Evolutionary conservation across 2,113 vertebrate species (phyloP), one percentile per base, ranked within the genome.

Genomic region (Phodopus roborovskii): DNA sequence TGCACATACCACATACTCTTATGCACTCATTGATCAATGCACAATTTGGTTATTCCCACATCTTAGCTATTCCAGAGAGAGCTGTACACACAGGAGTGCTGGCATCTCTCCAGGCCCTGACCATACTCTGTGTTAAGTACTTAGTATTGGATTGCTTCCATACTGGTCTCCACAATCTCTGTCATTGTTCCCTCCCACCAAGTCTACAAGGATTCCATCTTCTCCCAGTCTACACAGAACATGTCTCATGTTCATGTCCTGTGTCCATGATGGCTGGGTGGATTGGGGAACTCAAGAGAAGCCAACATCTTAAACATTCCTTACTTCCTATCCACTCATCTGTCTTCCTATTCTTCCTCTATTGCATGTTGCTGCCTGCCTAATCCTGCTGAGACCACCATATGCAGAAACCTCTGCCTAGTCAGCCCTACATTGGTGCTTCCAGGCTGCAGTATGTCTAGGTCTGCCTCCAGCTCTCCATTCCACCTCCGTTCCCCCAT

Each of bases 361-460:
- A 8, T 60, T 53, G 8, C 9, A 28, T 62, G 48, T 36, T 28
- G 13, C 16, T 58, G 1, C 66, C 17, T 24, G 15, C 42, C 70
- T 48, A 16, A 74, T 16, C 24, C 58, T 28, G 64, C 62, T 45
- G 39, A 73, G 9, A 17, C 19, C 26, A 20, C 22, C 33, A 56
- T 42, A n/a, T 42, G 82, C 36, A 42, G 60, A 30, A 48, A 83
- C 45, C 0, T 3, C 8, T 33, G 45, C 48, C 81, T n/a, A n/a
- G n/a, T n/a, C n/a, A 11, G 39, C 24, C 8, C 22, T 13, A 22
- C 24, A 0, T 8, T 74, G 19, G 1, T 1, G 17, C 7, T n/a
- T 15, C 5, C 3, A 17, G 24, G 53, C 20, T 15, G 12, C 82
- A 33, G 5, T 36, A 10, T 20, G 64, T 3, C 39, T 48, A 3